phyloP scores from a whole-genome alignment of 2,113 vertebrate genomes.

The Strix aluco region DNA sequence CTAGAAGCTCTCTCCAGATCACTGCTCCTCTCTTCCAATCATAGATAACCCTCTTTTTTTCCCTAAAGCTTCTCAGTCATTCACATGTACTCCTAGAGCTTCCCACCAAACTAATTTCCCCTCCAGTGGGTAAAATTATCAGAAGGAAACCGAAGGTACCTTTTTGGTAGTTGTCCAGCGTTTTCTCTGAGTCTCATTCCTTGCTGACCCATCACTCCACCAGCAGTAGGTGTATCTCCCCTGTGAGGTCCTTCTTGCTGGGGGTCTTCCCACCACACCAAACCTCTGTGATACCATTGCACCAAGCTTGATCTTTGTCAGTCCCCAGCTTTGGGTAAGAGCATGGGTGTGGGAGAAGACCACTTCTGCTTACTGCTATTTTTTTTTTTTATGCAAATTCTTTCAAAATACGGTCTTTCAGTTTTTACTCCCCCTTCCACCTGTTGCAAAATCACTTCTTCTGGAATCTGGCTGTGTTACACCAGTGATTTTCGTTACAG shows the following conservation, averaged over 20 bases:
- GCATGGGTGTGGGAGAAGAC: background rate
- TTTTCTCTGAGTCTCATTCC: background rate
- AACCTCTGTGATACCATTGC: background rate
- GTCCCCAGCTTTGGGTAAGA: background rate
- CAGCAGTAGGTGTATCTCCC: background rate
- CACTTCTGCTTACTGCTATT: background rate
- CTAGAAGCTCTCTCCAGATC: background rate
- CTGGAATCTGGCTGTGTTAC: background rate
- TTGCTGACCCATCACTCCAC: background rate
- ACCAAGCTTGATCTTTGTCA: background rate
- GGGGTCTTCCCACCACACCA: background rate
- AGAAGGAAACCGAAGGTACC: background rate
- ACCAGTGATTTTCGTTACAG: background rate
- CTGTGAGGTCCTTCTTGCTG: background rate
- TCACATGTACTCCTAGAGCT: background rate
- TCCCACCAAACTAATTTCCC: background rate
- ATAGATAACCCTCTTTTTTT: background rate
- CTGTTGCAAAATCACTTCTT: background rate
- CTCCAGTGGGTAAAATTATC: background rate
- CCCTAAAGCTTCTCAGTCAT: background rate
- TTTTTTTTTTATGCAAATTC: background rate
- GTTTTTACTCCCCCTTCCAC: background rate
- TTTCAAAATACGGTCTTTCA: background rate
- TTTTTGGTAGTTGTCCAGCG: background rate
- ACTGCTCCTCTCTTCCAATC: background rate